Percentiles rank a stretch among this genome's conserved stretches.
Evolutionary conservation across 2,888 invertebrate genomes (phyloP).

Genomic region (Tiphia femorata): DNA sequence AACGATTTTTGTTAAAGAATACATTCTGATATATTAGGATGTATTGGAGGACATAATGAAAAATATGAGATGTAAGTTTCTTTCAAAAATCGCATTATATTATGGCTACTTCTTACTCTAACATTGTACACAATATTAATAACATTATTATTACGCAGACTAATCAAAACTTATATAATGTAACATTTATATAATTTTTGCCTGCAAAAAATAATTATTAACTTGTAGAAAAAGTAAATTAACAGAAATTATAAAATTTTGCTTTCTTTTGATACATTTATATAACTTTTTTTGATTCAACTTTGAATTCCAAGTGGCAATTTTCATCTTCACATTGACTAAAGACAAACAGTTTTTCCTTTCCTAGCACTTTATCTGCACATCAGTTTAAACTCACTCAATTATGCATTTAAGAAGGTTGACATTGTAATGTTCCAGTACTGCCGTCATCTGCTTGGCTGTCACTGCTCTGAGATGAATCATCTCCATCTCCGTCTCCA

Average conservation of each 20-base stretch:
- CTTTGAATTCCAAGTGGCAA: too few species aligned
- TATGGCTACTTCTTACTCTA: slow-evolving; percentile 7
- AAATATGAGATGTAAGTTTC: background rate
- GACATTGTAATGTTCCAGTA: slow-evolving; percentile 36
- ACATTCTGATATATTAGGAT: too few species aligned
- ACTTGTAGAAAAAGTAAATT: slow-evolving; percentile 1
- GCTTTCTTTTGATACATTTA: too few species aligned
- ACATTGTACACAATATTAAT: slow-evolving; percentile 22
- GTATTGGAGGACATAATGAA: too few species aligned
- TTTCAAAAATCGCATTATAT: slow-evolving; percentile 1
- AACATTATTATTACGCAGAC: slow-evolving; percentile 11
- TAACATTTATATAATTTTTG: background rate
- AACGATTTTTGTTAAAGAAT: too few species aligned
- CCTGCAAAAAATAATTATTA: slow-evolving; percentile 6
- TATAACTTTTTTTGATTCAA: too few species aligned
- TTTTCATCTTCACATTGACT: too few species aligned
- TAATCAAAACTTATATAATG: slow-evolving; percentile 7
- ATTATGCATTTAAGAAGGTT: too few species aligned
- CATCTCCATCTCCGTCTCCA: slow-evolving; percentile 20
- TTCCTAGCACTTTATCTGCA: too few species aligned
- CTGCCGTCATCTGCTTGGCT: slow-evolving; percentile 30
- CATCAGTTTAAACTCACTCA: too few species aligned
- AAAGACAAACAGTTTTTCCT: too few species aligned
- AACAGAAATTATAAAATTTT: background rate
- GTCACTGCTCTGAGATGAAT: slow-evolving; percentile 33